Base-by-base conservation (phyloP, 1,140 invertebrate genomes). In the Argopecten irradians region DNA sequence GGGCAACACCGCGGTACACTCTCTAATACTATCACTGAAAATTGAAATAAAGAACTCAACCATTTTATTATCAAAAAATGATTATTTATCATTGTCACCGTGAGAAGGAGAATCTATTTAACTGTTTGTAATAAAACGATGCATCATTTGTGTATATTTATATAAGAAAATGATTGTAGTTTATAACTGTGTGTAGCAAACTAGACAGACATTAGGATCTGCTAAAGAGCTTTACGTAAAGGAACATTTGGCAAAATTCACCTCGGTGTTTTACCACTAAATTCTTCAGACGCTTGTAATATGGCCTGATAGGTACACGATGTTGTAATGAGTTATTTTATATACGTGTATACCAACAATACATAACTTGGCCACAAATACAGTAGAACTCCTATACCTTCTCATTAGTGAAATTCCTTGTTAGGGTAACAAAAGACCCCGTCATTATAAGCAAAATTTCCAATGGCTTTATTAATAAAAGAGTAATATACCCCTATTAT, bases 231-330 rank as follows among this genome's bases (percentile, higher is more conserved):
- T n/a, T n/a, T n/a, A n/a, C n/a, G n/a, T n/a, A n/a, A n/a, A n/a
- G n/a, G n/a, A 71, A 71, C 55, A n/a, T 71, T 71, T 71, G 55
- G 55, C 22, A 71, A 71, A 71, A 71, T 71, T 71, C 55, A 71
- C 55, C 28, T 71, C 28, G 55, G 55, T 71, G 55, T 71, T 71
- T 55, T 71, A 28, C 55, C 55, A 28, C n/a, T 71, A 71, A 71
- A 71, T 28, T 71, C 55, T 71, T 71, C 55, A 71, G 28, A 71
- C n/a, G 22, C 22, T 71, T 28, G 55, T 28, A 71, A 71, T 71
- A n/a, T n/a, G 22, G 22, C 55, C 1, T 7, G 55, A 71, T 71
- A 28, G 22, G 11, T 71, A 16, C 22, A 71, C 28, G 55, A 71
- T 71, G 55, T 28, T 71, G 28, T 71, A 71, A 71, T 11, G 55